phyloP scores from a whole-genome alignment of 2,797 vertebrate genomes.

The Cyprinodon diabolis region DNA sequence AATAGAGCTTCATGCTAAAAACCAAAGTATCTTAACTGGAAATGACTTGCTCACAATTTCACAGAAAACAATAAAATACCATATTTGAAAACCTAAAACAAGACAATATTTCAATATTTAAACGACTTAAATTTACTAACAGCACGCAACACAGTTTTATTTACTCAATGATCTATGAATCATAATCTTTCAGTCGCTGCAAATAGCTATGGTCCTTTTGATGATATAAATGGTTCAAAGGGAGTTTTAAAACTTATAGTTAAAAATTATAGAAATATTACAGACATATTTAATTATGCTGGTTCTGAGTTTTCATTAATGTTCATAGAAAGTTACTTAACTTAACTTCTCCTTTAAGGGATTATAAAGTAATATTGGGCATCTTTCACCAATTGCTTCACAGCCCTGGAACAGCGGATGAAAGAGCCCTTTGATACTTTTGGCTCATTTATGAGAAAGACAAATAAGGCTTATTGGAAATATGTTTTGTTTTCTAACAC shows the following conservation, averaged over 20 bases:
- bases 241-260: not conserved
- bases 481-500: not conserved
- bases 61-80: not conserved
- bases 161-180: not conserved
- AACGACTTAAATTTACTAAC: not conserved
- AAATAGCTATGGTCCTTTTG: not conserved
- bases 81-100: not conserved
- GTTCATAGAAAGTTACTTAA: not conserved
- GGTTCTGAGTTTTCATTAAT: not conserved
- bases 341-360: not conserved
- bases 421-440: not conserved
- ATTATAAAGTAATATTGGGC: not conserved
- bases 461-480: not conserved
- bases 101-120: not conserved
- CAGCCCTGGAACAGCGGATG: not conserved
- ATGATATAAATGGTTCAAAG: not conserved
- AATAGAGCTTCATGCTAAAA: too few species aligned
- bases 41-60: not conserved
- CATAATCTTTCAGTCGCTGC: not conserved
- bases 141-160: not conserved
- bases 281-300: not conserved
- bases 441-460: not conserved
- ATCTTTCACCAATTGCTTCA: not conserved
- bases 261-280: not conserved
- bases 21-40: not conserved